Conservation (phyloP, 1,140 invertebrate species). For the Drosophila athabasca region DNA sequence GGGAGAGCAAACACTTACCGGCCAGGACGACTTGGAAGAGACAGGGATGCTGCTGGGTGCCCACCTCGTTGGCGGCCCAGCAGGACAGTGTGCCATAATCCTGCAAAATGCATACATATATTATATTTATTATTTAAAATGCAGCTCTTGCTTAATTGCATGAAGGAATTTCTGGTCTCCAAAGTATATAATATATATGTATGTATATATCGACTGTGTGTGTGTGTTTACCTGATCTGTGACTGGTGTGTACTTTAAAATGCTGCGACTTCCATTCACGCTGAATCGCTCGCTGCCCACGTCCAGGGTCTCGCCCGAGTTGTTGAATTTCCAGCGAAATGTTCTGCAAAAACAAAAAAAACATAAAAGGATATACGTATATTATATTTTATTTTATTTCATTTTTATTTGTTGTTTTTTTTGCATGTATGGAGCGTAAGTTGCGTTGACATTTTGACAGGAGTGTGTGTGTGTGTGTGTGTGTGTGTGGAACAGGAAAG, state of each 20-base stretch:
- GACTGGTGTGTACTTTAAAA: constrained; percentile 89
- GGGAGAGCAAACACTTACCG: constrained; percentile 84
- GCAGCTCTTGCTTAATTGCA: constrained; percentile 63
- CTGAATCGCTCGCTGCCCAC: constrained; percentile 89
- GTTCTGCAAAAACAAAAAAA: constrained; percentile 83
- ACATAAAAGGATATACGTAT: background rate
- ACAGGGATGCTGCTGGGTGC: constrained; percentile 89
- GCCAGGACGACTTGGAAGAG: constrained; percentile 91
- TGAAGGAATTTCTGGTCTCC: constrained; percentile 31
- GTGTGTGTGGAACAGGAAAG: constrained; percentile 30
- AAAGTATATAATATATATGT: too few relatives aligned
- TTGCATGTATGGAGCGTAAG: constrained; percentile 41
- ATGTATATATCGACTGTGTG: too few relatives aligned
- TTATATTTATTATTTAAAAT: constrained; percentile 61
- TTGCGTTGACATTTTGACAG: constrained; percentile 78
- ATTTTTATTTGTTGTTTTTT: too few relatives aligned
- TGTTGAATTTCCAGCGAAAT: constrained; percentile 96
- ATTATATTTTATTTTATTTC: background rate
- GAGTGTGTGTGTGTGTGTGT: constrained; percentile 43
- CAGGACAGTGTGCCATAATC: constrained; percentile 92
- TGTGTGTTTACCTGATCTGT: constrained; percentile 85
- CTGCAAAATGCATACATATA: constrained; percentile 53
- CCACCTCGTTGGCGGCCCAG: constrained; percentile 90
- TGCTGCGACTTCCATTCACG: constrained; percentile 87
- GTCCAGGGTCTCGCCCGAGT: constrained; percentile 92